Evolutionary conservation across 2,797 vertebrate species (phyloP).

Genomic region (Mus minutoides): DNA sequence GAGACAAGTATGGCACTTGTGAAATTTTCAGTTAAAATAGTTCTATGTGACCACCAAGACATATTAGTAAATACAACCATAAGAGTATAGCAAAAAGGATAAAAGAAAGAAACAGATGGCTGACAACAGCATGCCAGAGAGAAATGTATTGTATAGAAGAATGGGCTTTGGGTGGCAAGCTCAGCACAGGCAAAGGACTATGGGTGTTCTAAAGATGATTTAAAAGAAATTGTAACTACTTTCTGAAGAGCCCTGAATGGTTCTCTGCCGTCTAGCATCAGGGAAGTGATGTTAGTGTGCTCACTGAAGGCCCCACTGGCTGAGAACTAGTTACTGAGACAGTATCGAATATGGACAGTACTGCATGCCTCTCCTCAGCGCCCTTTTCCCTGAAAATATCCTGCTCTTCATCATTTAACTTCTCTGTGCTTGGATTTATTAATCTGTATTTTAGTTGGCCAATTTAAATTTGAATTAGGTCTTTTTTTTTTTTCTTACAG

Average conservation of each 20-base stretch:
- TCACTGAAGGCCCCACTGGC: fast-evolving
- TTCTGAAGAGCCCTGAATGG: background rate
- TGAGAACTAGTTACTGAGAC: background rate
- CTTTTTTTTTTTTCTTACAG: background rate
- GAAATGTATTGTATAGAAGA: background rate
- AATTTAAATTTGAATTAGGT: constrained; percentile 13
- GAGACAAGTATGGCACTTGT: background rate
- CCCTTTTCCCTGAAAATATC: background rate
- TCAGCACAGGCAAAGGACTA: too few species aligned
- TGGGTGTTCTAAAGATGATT: background rate
- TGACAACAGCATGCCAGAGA: background rate
- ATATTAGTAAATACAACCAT: background rate
- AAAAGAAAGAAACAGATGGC: background rate
- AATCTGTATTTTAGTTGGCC: background rate
- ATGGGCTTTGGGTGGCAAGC: background rate
- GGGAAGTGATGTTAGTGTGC: background rate
- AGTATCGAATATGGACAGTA: background rate
- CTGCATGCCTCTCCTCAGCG: background rate
- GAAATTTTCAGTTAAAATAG: background rate
- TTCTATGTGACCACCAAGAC: background rate
- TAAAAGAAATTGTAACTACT: background rate
- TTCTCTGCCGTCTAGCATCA: background rate
- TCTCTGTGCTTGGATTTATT: background rate
- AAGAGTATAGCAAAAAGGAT: background rate
- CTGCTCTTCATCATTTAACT: background rate